Base-by-base conservation (phyloP, 2,888 invertebrate species). In the Agriopis marginaria region DNA sequence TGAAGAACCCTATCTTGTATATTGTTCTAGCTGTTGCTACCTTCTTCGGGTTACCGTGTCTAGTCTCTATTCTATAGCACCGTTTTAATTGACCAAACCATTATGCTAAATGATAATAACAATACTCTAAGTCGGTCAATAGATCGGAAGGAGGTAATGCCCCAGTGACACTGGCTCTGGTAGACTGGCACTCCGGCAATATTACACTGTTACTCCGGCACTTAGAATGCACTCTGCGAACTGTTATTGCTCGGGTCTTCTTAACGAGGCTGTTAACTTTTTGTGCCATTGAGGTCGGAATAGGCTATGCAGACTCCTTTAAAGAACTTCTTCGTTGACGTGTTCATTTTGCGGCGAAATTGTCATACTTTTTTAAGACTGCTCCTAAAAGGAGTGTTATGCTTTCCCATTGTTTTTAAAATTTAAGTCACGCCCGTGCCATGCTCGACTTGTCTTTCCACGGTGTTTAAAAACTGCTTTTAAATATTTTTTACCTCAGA, bases 91-190 rank as follows among this genome's bases (percentile, higher is more conserved):
- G 69, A 63, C 53, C 71, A 54, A 60, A 51, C 74, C 74, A 73
- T 75, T 78, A 74, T 66, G 63, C 68, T 71, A 75, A 74, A 77
- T 75, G 77, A 68, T 70, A 74, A 75, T 75, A 75, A 73, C 76
- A 74, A 70, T 78, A 77, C 76, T 76, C 61, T 63, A 63, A 77
- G 76, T 79, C 73, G 79, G 81, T 82, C 82, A 83, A 82, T 82
- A 82, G 83, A 82, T 83, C 82, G 84, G 82, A 82, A 83, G 75
- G 68, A 40, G 74, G 72, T 78, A 79, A 82, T 79, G 75, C 70
- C 61, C 49, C 68, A 61, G 60, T 70, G 68, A 39, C 58, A 55
- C 39, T 40, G 10, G 12, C 12, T 32, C 54, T 39, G 42, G 54
- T 6, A 11, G 2, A 54, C 42, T 14, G 12, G 32, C 47, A 32